Percentiles rank a stretch among this genome's conserved stretches.
Conservation (phyloP, 2,888 invertebrate species). For the Euplexia lucipara region DNA sequence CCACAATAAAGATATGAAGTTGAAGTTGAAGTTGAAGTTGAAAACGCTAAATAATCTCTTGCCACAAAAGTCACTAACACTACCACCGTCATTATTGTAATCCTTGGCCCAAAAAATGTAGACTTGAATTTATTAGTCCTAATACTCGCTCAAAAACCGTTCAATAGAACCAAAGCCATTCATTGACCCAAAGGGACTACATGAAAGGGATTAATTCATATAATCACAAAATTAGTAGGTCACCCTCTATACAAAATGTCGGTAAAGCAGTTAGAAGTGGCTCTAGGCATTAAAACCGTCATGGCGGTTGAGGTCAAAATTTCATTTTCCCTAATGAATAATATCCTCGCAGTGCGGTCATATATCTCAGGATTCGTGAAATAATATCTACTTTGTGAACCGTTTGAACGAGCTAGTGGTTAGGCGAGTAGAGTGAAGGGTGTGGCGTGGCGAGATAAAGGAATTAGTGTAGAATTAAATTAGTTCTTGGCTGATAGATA, state of each 20-base stretch:
- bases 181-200: conserved; percentile 34
- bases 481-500: conserved; percentile 41
- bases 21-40: no score
- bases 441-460: conserved; percentile 43
- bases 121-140: conserved; percentile 9
- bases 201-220: conserved; percentile 64
- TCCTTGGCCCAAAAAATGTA: conserved; percentile 35
- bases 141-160: conserved; percentile 25
- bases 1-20: no score
- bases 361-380: conserved; percentile 84
- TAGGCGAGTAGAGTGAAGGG: conserved; percentile 47
- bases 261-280: conserved; percentile 58
- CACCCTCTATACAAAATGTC: conserved; percentile 49
- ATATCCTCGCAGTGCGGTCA: conserved; percentile 80
- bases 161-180: conserved; percentile 27
- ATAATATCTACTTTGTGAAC: conserved; percentile 71
- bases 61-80: background rate
- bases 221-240: conserved; percentile 62
- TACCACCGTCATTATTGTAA: background rate
- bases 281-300: conserved; percentile 56
- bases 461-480: conserved; percentile 44
- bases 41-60: no score
- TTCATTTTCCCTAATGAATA: conserved; percentile 85
- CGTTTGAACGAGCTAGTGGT: conserved; percentile 60
- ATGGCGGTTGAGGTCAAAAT: conserved; percentile 75